A percentile compares a stretch with the other conserved stretches of the same genome.
phyloP scores from a whole-genome alignment of 2,797 vertebrate genomes.

The Synaphobranchus kaupii region DNA sequence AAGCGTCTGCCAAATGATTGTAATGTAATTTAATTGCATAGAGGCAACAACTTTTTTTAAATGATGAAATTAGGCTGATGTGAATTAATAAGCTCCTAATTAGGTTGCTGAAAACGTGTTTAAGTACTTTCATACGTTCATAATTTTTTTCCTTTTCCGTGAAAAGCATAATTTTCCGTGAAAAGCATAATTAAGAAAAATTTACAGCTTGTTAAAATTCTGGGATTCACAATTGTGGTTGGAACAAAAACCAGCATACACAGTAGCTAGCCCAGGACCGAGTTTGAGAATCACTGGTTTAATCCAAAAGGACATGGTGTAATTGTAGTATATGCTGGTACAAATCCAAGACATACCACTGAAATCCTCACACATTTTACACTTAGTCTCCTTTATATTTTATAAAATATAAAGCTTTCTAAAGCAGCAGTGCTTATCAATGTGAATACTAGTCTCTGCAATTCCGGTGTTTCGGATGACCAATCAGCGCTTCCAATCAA shows the following conservation, averaged over 20 bases:
- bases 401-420: not conserved
- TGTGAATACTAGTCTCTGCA: not conserved
- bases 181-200: not conserved
- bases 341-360: not conserved
- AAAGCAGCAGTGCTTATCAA: not conserved
- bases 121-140: no score
- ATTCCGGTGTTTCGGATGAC: not conserved
- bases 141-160: no score
- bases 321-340: not conserved
- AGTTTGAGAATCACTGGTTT: not conserved
- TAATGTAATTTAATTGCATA: no score
- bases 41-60: no score
- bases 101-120: no score
- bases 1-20: no score
- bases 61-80: no score
- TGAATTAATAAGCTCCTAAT: no score
- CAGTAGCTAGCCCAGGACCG: not conserved
- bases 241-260: no score
- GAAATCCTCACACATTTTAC: not conserved
- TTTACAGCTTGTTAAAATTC: not conserved
- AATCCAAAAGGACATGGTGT: not conserved
- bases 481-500: constrained; percentile 2
- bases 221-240: no score
- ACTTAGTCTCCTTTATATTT: not conserved
- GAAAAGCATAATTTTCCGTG: not conserved